Evolutionary conservation across 2,888 invertebrate species (phyloP), one percentile per base, ranked within the genome.

Genomic region (Eilema griseolum): DNA sequence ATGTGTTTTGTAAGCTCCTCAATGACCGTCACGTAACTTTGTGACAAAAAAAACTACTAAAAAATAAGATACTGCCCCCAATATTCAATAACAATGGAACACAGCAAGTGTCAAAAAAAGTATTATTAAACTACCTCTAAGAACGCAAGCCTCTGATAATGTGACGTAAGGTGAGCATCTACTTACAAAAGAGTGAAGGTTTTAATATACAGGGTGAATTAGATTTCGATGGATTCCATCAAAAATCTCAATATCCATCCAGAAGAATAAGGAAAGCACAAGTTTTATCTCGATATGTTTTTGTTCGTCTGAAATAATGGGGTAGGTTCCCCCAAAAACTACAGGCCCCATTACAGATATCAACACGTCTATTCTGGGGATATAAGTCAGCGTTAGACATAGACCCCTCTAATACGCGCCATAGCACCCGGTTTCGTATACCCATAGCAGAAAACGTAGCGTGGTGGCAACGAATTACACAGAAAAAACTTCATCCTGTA

Each of bases 71-170:
- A 10, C 52, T 52, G 52, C 52, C 52, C n/a, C 52, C 52, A 52
- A 52, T 52, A 52, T 52, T 10, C 8, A n/a, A 52, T 10, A 52
- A 52, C 52, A 52, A 52, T 52, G n/a, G n/a, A n/a, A n/a, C 52
- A 52, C 52, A 52, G n/a, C 52, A n/a, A n/a, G 52, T 52, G 52
- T 52, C 52, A 52, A 52, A 52, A 41, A 52, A 52, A n/a, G 46
- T 46, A 20, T 20, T 46, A 46, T 46, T 52, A 52, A 52, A 52
- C 20, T 46, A 52, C 8, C n/a, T 52, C 11, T 37, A 12, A 37
- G 37, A 37, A 37, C 12, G 37, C 37, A 12, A 37, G 37, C 37
- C 37, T 37, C 37, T 12, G 12, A 37, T 52, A 52, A 52, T 10
- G n/a, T 52, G 52, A 20, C 52, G 52, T 52, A 52, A 52, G 52